A percentile compares a stretch with the other conserved stretches of the same genome.
Evolutionary conservation across 1,140 invertebrate genomes (phyloP).

Genomic region (Pogonomyrmex barbatus): DNA sequence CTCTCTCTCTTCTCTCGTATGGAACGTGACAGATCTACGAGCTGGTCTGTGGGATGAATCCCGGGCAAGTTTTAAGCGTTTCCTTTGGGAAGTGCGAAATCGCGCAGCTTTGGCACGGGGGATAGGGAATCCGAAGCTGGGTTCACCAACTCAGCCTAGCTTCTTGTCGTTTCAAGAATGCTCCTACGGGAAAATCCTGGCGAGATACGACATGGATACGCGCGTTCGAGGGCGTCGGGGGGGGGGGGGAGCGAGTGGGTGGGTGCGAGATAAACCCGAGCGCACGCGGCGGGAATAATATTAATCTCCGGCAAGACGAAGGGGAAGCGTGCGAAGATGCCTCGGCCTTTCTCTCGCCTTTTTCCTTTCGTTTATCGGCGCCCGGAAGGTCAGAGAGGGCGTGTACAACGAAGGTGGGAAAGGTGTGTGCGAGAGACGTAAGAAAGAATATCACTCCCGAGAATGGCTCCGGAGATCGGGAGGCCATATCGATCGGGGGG

Average conservation of each 20-base stretch:
- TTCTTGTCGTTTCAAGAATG: background rate
- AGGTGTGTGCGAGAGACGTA: conserved; percentile 6
- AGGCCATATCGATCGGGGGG: conserved; percentile 37
- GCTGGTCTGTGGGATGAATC: background rate
- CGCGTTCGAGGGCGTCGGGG: background rate
- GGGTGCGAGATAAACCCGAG: conserved; percentile 1
- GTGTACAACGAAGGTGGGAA: conserved; percentile 4
- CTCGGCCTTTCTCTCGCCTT: background rate
- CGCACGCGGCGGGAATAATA: conserved; percentile 50
- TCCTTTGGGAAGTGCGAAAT: conserved; percentile 1
- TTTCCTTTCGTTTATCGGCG: background rate
- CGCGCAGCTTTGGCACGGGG: background rate
- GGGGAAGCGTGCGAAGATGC: background rate
- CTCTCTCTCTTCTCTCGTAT: no score
- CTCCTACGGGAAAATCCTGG: conserved; percentile 34
- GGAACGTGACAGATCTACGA: background rate
- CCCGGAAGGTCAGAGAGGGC: background rate
- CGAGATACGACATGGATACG: conserved; percentile 33
- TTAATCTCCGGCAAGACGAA: conserved; percentile 23
- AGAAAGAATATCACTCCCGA: conserved; percentile 40
- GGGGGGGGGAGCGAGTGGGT: no score
- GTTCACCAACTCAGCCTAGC: no score
- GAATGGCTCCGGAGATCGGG: background rate
- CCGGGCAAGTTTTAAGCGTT: conserved; percentile 13
- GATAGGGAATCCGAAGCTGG: background rate